phyloP scores from a whole-genome alignment of 2,113 vertebrate genomes.

The Halichoeres trimaculatus region DNA sequence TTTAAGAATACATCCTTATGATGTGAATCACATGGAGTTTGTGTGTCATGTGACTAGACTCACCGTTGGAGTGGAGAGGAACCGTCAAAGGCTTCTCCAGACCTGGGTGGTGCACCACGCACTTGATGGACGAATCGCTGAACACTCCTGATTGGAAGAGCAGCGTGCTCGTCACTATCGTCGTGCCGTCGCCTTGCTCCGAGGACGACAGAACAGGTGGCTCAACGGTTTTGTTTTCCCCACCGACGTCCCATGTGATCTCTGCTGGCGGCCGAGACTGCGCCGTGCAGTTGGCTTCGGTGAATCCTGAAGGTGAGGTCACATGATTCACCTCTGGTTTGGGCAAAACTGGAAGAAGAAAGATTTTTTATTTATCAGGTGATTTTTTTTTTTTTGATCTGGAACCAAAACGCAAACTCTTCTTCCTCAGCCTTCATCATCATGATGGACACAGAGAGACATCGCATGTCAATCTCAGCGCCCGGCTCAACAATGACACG shows the following conservation, averaged over 20 bases:
- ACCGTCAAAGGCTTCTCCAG: slow-evolving; percentile 66
- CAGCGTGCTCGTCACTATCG: slow-evolving; percentile 78
- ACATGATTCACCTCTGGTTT: slow-evolving; percentile 77
- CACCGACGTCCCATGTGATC: slow-evolving; percentile 75
- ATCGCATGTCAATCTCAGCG: slow-evolving; percentile 33
- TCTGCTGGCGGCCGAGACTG: slow-evolving; percentile 73
- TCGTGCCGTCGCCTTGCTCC: slow-evolving; percentile 78
- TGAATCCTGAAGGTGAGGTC: slow-evolving; percentile 68
- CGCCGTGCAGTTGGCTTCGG: slow-evolving; percentile 82
- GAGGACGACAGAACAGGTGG: slow-evolving; percentile 49
- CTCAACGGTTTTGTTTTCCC: slow-evolving; percentile 72
- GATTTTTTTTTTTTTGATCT: neutral
- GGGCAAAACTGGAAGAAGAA: slow-evolving; percentile 75
- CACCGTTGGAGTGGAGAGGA: slow-evolving; percentile 57
- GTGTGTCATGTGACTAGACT: slow-evolving; percentile 8
- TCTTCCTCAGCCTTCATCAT: slow-evolving; percentile 12
- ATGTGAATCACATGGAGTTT: slow-evolving; percentile 21
- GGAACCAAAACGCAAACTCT: neutral
- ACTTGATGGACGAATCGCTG: slow-evolving; percentile 65
- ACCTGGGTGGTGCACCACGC: slow-evolving; percentile 77
- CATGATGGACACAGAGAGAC: slow-evolving; percentile 27
- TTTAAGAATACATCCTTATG: neutral
- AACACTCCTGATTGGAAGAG: slow-evolving; percentile 63
- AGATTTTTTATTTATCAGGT: neutral
- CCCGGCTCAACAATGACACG: slow-evolving; percentile 21